A percentile compares a stretch with the other conserved stretches of the same genome.
These are phyloP conservation scores for Andrena cerasifolii DNA, from an alignment of 1,140 invertebrate genomes.

Conservation along the genomic window DNA sequence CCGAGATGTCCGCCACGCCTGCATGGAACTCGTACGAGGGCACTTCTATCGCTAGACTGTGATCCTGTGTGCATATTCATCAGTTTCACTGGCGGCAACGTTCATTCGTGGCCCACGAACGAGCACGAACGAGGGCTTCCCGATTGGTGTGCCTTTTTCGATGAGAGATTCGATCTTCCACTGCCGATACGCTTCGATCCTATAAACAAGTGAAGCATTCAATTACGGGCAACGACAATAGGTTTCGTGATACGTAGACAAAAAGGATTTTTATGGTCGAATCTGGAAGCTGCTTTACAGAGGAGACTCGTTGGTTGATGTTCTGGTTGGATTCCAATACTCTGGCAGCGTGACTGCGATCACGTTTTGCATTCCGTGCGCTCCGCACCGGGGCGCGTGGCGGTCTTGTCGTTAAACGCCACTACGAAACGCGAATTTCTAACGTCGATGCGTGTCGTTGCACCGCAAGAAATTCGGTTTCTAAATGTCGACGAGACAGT, in stretches of 20 bases:
- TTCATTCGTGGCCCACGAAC: slow-evolving; percentile 5
- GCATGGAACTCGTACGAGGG: slow-evolving; percentile 71
- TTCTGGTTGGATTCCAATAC: slow-evolving; percentile 29
- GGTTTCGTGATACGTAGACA: too few relatives aligned
- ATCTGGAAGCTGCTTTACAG: neutral
- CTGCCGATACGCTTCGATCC: too few relatives aligned
- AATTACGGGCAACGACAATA: too few relatives aligned
- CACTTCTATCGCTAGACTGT: slow-evolving; percentile 73
- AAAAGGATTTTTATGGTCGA: too few relatives aligned
- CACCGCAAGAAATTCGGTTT: too few relatives aligned
- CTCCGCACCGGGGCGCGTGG: slow-evolving; percentile 5
- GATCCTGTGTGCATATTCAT: slow-evolving; percentile 34
- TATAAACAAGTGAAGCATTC: too few relatives aligned
- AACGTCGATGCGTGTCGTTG: slow-evolving; percentile 20
- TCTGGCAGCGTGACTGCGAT: neutral
- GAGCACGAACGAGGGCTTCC: too few relatives aligned
- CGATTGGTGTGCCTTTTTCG: neutral
- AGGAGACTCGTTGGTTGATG: neutral
- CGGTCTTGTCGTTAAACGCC: neutral
- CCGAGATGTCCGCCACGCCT: slow-evolving; percentile 54
- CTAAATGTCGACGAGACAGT: too few relatives aligned
- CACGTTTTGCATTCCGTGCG: slow-evolving; percentile 23
- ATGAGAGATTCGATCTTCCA: too few relatives aligned
- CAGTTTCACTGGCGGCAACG: neutral
- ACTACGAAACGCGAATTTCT: slow-evolving; percentile 7